These are phyloP conservation scores for Spilosoma lubricipeda DNA, from an alignment of 2,888 invertebrate species.

Conservation along the genomic window DNA sequence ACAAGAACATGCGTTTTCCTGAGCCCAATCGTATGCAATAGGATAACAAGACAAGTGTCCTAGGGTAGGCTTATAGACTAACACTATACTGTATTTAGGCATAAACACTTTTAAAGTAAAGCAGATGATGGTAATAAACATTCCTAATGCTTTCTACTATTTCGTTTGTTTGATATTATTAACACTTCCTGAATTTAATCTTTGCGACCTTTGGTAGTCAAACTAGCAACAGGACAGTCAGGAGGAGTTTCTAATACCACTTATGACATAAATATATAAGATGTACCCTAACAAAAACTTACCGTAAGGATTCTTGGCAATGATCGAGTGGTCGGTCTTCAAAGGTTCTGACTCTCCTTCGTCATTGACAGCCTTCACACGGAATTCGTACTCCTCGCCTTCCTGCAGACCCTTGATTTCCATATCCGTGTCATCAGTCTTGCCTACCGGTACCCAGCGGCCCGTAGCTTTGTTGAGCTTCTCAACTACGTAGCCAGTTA, in stretches of 20 bases:
- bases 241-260: no score
- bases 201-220: not conserved
- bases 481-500: slow-evolving; percentile 97
- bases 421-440: slow-evolving; percentile 94
- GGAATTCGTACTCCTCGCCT: slow-evolving; percentile 95
- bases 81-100: no score
- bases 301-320: slow-evolving; percentile 99
- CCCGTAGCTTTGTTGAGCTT: slow-evolving; percentile 97
- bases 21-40: no score
- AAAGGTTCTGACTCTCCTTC: slow-evolving; percentile 98
- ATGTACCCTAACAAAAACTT: slow-evolving; percentile 8
- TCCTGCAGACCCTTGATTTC: slow-evolving; percentile 94
- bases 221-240: not conserved
- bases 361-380: slow-evolving; percentile 97
- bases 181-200: not conserved
- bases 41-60: no score
- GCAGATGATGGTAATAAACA: no score
- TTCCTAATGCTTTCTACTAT: no score
- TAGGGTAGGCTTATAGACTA: no score
- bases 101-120: no score
- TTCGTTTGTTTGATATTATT: not conserved
- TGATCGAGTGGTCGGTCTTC: slow-evolving; percentile 94
- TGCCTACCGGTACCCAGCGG: slow-evolving; percentile 97
- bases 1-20: no score
- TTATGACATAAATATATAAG: not conserved